phyloP scores from a whole-genome alignment of 1,140 invertebrate species.

The Bombus superbus region DNA sequence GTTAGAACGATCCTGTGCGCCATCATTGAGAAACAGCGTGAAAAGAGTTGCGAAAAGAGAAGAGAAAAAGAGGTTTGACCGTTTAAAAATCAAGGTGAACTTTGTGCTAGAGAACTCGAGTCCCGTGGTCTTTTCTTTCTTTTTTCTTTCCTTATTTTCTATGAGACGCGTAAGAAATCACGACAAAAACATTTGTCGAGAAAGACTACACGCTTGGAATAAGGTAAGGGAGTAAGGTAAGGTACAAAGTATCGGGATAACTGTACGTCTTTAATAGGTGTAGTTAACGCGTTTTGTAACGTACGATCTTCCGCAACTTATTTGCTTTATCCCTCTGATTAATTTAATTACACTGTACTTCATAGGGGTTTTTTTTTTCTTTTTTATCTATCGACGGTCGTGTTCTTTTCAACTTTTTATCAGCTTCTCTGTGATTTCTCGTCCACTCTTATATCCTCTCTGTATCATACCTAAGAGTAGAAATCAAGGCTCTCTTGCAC shows the following conservation, averaged over 20 bases:
- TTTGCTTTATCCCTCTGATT: background rate
- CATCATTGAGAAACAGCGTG: background rate
- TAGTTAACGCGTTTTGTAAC: background rate
- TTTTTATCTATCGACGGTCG: too few species aligned
- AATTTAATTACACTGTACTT: background rate
- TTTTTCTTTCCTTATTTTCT: background rate
- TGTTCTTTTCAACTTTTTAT: background rate
- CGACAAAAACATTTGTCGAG: constrained; percentile 9
- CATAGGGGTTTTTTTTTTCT: too few species aligned
- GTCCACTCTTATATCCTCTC: background rate
- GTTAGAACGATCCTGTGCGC: too few species aligned
- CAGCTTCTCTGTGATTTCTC: background rate
- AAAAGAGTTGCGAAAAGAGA: background rate
- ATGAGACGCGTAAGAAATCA: background rate
- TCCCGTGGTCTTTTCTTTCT: background rate
- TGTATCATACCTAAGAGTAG: background rate
- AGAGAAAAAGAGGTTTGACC: too few species aligned
- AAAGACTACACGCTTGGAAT: background rate
- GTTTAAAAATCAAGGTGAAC: constrained; percentile 27
- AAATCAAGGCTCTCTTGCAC: background rate
- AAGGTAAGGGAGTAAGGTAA: background rate
- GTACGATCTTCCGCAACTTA: background rate
- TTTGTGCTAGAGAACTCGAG: background rate
- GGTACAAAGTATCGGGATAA: constrained; percentile 26
- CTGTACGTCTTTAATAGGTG: background rate